Conservation (phyloP, 2,113 vertebrate species). For the Lophura nycthemera region DNA sequence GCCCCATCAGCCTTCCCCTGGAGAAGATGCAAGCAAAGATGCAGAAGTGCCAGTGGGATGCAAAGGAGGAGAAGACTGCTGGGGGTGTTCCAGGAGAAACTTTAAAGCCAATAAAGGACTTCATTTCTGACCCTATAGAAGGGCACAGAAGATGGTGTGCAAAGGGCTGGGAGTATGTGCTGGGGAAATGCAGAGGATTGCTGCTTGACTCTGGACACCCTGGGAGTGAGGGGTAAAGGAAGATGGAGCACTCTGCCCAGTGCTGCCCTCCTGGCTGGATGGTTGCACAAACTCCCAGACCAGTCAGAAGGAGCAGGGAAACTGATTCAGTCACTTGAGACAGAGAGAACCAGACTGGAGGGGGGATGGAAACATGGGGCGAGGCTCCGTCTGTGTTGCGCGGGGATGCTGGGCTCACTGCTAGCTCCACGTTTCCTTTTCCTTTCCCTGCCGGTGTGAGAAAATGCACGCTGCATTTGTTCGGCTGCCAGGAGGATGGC, state of each 20-base stretch:
- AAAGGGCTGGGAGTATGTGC: neutral
- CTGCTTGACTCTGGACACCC: accelerated
- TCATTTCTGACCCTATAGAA: neutral
- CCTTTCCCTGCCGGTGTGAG: conserved; percentile 70
- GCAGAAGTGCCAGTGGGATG: accelerated
- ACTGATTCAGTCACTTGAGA: neutral
- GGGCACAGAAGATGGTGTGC: neutral
- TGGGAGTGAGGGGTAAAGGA: neutral
- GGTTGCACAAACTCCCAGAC: neutral
- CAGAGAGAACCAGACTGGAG: neutral
- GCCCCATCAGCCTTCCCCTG: accelerated
- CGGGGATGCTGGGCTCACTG: conserved; percentile 45
- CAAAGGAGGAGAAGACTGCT: neutral
- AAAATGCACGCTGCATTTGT: conserved; percentile 63
- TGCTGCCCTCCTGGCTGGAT: neutral
- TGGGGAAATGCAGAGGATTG: neutral
- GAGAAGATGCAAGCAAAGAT: neutral
- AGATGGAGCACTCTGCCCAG: accelerated
- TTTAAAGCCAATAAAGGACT: neutral
- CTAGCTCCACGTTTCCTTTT: conserved; percentile 50
- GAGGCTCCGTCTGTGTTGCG: conserved; percentile 19
- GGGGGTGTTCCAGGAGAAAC: neutral
- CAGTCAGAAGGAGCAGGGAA: neutral
- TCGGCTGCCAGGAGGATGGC: conserved; percentile 52
- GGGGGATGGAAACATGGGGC: conserved; percentile 4